Base-by-base conservation (phyloP, 2,797 vertebrate species). In the Spheniscus humboldti region DNA sequence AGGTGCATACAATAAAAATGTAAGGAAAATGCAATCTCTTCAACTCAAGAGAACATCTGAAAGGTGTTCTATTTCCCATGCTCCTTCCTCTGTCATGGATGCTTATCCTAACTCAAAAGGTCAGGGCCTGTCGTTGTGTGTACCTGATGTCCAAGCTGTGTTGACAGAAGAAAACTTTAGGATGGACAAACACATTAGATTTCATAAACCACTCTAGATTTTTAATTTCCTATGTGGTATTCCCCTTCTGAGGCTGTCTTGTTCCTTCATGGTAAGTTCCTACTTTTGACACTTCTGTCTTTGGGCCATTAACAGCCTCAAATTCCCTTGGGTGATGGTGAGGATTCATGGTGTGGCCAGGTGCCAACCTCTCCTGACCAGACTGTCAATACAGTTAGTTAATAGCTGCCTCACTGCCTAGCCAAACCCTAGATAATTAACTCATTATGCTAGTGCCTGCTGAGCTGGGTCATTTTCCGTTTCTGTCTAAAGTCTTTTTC, bases 401-500 rank as follows among this genome's bases (percentile, higher is more conserved):
- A 92, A 95, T 80, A 91, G 68, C 78, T 92, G 81, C 85, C 95
- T 95, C 7, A 3, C 67, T 94, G 91, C 89, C 78, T 75, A 28
- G 81, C 56, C 87, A 95, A 69, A 74, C 68, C 89, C 78, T 94
- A 41, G 74, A 91, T 97, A 96, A 96, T 96, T 94, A 96, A 94
- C 96, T 97, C 92, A 95, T 96, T 96, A 96, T 96, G 78, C 92
- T 74, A 83, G 80, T 86, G 92, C 96, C 95, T 8, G 89, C 96
- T 96, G 95, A 90, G 96, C 89, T 75, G 78, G 91, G 92, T 97
- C 81, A 81, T 94, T 95, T 94, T 95, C 92, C 3, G 0, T 93
- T 96, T 82, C 84, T 96, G 60, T 92, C 78, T 83, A 37, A 45
- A 91, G 48, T 77, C 60, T 77, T 85, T 94, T 90, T 94, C 78